These are phyloP conservation scores for Scrobipalpa atriplicella DNA, from an alignment of 2,888 invertebrate species.

Conservation along the genomic window DNA sequence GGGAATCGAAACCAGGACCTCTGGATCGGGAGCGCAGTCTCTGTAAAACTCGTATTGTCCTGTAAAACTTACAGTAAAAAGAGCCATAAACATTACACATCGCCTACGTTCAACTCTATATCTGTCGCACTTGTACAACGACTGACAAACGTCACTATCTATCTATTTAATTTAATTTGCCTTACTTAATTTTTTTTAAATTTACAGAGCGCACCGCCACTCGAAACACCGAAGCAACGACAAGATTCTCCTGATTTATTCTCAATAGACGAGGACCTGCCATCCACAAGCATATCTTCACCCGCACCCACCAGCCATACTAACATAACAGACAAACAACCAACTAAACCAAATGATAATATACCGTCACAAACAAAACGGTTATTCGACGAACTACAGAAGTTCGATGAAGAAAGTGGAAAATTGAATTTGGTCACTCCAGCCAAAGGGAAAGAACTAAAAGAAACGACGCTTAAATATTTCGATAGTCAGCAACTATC, in stretches of 20 bases:
- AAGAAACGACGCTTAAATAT: background rate
- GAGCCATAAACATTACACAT: too few relatives aligned
- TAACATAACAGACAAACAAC: background rate
- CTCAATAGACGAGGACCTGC: constrained; percentile 52
- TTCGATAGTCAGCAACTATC: background rate
- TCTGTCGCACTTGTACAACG: too few relatives aligned
- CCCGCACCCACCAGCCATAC: background rate
- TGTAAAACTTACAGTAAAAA: too few relatives aligned
- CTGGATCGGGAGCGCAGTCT: too few relatives aligned
- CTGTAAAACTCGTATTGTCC: too few relatives aligned
- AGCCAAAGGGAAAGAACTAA: background rate
- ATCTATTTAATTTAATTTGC: constrained; percentile 2
- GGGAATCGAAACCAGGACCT: too few relatives aligned
- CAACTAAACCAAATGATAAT: constrained; percentile 25
- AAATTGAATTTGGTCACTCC: constrained; percentile 30
- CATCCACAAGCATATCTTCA: background rate
- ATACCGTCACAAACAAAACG: constrained; percentile 36
- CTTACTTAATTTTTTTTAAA: background rate
- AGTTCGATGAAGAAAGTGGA: constrained; percentile 56
- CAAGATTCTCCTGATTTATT: constrained; percentile 62
- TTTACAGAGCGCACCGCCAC: constrained; percentile 48
- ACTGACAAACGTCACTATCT: too few relatives aligned
- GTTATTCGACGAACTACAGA: constrained; percentile 60
- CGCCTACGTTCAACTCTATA: too few relatives aligned
- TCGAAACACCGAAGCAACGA: background rate